Percentiles rank a stretch among this genome's conserved stretches.
These are phyloP conservation scores for Sceliomorpha sp. DNA, from an alignment of 2,888 invertebrate genomes.

Conservation along the genomic window DNA sequence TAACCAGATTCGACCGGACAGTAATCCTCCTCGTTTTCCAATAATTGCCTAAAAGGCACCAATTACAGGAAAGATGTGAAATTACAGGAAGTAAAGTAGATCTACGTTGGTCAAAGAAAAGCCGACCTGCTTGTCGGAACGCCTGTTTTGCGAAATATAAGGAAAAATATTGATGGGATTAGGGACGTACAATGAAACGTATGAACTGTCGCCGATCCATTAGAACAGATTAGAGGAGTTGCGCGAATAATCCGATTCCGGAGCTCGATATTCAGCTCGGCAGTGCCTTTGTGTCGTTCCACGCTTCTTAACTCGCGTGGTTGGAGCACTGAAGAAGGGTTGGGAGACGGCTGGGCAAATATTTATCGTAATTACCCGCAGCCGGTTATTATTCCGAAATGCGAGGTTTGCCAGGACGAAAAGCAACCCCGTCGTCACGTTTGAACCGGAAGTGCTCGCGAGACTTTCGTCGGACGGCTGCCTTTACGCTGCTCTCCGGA, in stretches of 20 bases:
- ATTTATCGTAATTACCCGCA: conserved; percentile 78
- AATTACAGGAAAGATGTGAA: no score
- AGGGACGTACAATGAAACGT: neutral
- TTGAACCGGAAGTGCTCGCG: conserved; percentile 64
- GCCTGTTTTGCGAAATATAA: conserved; percentile 72
- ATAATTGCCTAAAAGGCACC: no score
- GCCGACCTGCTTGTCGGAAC: conserved; percentile 42
- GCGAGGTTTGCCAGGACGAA: conserved; percentile 57
- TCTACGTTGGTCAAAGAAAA: conserved; percentile 40
- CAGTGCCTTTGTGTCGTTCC: conserved; percentile 40
- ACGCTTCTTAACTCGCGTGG: conserved; percentile 72
- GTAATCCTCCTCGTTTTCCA: no score
- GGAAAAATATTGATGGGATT: conserved; percentile 78
- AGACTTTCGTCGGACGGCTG: conserved; percentile 28
- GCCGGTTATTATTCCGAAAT: conserved; percentile 51
- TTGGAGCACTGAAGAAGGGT: conserved; percentile 73
- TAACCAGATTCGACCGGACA: no score
- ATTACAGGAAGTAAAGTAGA: no score
- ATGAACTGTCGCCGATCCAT: conserved; percentile 54
- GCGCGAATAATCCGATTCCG: conserved; percentile 57
- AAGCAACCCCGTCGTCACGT: conserved; percentile 43
- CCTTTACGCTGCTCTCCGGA: conserved; percentile 22
- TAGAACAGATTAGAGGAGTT: conserved; percentile 68
- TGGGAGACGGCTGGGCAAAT: conserved; percentile 78
- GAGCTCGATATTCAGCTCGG: conserved; percentile 38